A percentile compares a stretch with the other conserved stretches of the same genome.
These are phyloP conservation scores for silkworm (Bombyx mori) DNA, from an alignment of 1,140 invertebrate genomes.

Conservation along the genomic window ASM3026992v2 NC_085107.1:6970501-6971000, in stretches of 20 bases:
- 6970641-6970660: no score
- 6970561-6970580: no score
- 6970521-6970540: no score
- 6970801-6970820: conserved; percentile 17
- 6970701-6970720: background rate
- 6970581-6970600: no score
- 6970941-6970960: conserved; percentile 50
- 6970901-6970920: conserved; percentile 43
- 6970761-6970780: conserved; percentile 49
- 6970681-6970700: no score
- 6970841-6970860: conserved; percentile 27
- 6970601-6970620: no score
- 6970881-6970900: conserved; percentile 47
- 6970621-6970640: no score
- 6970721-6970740: conserved; percentile 40
- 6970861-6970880: conserved; percentile 41
- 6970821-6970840: conserved; percentile 23
- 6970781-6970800: conserved; percentile 7
- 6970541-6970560: no score
- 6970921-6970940: conserved; percentile 43
- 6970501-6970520: no score
- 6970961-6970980: conserved; percentile 33
- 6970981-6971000: conserved; percentile 25
- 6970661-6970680: no score
- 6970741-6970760: conserved; percentile 39